A percentile compares a stretch with the other conserved stretches of the same genome.
Evolutionary conservation across 2,113 vertebrate genomes (phyloP).

Genomic region (Amazona vittata): DNA sequence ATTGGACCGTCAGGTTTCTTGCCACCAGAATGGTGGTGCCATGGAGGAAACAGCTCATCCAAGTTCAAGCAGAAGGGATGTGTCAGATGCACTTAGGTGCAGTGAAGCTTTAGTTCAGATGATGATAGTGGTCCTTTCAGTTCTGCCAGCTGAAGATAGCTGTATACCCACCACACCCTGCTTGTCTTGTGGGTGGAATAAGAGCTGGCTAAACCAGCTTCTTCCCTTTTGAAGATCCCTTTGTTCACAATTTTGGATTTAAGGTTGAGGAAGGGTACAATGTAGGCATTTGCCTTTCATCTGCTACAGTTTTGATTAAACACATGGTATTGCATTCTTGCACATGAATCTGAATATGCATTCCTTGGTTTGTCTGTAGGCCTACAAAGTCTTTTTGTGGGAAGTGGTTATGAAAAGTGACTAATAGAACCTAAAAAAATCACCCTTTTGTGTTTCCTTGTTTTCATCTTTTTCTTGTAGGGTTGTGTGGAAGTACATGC

Average conservation of each 20-base stretch:
- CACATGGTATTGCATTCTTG: not conserved
- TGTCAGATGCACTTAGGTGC: not conserved
- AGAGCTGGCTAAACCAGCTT: constrained; percentile 50
- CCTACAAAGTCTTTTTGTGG: not conserved
- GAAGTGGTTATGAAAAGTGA: not conserved
- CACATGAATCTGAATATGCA: not conserved
- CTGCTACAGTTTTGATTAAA: not conserved
- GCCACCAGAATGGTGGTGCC: not conserved
- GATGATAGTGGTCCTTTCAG: not conserved
- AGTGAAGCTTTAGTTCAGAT: not conserved
- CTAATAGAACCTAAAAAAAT: not conserved
- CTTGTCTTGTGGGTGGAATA: not conserved
- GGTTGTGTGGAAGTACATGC: not conserved
- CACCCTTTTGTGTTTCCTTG: not conserved
- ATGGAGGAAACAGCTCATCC: not conserved
- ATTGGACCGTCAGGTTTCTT: not conserved
- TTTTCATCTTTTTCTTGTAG: not conserved
- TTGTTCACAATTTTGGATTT: not conserved
- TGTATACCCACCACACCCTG: constrained; percentile 15
- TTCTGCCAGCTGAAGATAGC: constrained; percentile 12
- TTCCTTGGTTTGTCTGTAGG: not conserved
- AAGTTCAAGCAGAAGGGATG: not conserved
- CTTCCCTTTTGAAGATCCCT: constrained; percentile 8
- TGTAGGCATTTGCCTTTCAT: not conserved
- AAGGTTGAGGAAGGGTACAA: not conserved